phyloP scores from a whole-genome alignment of 2,113 vertebrate genomes.

The Vireo altiloquus region DNA sequence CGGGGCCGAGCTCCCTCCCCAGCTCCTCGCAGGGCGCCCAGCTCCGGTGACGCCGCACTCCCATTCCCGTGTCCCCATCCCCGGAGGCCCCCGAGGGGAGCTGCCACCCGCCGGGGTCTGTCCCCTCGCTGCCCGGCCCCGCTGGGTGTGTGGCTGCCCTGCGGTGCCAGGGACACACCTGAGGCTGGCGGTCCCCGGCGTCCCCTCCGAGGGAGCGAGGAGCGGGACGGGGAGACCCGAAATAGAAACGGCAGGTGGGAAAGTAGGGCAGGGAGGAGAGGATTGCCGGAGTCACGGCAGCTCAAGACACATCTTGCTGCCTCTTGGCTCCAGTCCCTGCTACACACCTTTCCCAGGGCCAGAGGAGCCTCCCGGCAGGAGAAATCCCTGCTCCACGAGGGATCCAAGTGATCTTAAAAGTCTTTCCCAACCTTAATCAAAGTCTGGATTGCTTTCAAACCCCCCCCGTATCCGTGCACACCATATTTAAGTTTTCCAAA shows the following conservation, averaged over 20 bases:
- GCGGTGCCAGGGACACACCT: background rate
- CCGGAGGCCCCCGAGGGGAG: fast-evolving
- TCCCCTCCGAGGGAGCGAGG: background rate
- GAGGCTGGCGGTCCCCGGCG: background rate
- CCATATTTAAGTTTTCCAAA: fast-evolving
- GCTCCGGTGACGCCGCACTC: fast-evolving
- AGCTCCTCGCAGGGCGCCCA: background rate
- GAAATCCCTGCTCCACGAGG: background rate
- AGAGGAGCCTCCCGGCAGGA: background rate
- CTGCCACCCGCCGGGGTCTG: fast-evolving
- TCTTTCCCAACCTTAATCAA: background rate
- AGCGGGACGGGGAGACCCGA: background rate
- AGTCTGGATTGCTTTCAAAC: background rate
- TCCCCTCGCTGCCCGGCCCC: background rate
- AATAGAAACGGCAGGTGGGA: background rate
- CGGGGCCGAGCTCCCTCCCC: too few relatives aligned
- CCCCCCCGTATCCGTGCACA: fast-evolving
- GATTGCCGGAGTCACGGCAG: background rate
- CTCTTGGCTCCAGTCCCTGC: background rate
- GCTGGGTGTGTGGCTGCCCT: fast-evolving
- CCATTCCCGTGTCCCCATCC: background rate
- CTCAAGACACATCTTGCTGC: background rate
- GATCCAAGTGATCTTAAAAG: fast-evolving
- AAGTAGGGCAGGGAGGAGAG: constrained; percentile 20
- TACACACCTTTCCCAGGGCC: background rate